Evolutionary conservation across 2,797 vertebrate species (phyloP).

Genomic region (Peromyscus attwateri): DNA sequence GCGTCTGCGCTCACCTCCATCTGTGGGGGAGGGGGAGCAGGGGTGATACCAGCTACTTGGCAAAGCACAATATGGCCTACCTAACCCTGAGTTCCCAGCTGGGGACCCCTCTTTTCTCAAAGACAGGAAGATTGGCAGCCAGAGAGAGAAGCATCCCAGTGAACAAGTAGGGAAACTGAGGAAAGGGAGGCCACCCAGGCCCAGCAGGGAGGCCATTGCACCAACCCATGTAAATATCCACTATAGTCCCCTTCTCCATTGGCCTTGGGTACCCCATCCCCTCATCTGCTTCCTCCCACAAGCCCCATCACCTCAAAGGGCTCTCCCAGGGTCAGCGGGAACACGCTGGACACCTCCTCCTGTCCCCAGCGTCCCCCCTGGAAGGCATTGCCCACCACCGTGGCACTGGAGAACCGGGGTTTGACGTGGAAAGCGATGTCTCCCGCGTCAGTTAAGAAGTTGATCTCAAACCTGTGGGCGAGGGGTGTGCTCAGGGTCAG

Average conservation of each 20-base stretch:
- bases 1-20: constrained; percentile 90
- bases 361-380: constrained; percentile 88
- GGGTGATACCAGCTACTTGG: rapidly evolving
- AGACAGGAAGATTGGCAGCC: neutral
- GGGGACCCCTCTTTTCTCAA: no score
- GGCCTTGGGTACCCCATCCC: neutral
- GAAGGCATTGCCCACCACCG: constrained; percentile 90
- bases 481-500: rapidly evolving
- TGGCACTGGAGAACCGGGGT: constrained; percentile 88
- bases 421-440: constrained; percentile 91
- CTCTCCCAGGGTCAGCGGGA: constrained; percentile 87
- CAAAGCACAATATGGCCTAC: no score
- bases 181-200: neutral
- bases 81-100: neutral
- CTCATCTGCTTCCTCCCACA: neutral
- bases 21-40: constrained; percentile 77
- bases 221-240: rapidly evolving
- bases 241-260: neutral
- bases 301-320: constrained; percentile 89
- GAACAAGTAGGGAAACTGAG: neutral
- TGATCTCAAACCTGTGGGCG: constrained; percentile 90
- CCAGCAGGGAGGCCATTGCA: neutral
- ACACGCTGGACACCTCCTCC: constrained; percentile 87
- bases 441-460: constrained; percentile 88
- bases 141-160: neutral